Conservation (phyloP, 1,140 invertebrate genomes). For the Lepidotrigona ventralis region DNA sequence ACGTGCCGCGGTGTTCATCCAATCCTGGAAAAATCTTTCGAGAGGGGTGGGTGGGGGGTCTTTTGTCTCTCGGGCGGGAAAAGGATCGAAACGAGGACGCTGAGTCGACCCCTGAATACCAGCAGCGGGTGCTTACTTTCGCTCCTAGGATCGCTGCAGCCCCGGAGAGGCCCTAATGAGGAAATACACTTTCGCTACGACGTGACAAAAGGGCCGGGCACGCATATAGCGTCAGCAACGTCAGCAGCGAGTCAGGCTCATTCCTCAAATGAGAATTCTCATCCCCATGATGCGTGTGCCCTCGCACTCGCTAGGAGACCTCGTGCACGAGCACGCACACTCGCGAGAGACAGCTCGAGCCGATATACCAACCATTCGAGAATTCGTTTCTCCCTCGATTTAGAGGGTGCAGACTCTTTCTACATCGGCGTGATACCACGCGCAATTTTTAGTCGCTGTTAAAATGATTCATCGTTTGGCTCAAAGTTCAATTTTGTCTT, state of each 20-base stretch:
- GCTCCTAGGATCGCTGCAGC: constrained; percentile 47
- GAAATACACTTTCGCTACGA: constrained; percentile 62
- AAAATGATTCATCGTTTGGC: background rate
- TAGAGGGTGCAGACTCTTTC: background rate
- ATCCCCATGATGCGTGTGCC: background rate
- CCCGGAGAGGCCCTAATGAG: constrained; percentile 52
- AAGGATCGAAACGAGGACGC: constrained; percentile 39
- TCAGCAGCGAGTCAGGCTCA: constrained; percentile 61
- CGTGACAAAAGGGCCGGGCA: constrained; percentile 57
- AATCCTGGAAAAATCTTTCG: constrained; percentile 37
- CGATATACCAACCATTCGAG: constrained; percentile 7
- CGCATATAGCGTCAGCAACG: constrained; percentile 50
- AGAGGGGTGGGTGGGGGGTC: background rate
- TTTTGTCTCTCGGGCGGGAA: constrained; percentile 24
- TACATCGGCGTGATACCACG: background rate
- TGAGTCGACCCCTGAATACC: background rate
- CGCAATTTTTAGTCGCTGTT: no score
- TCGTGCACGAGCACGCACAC: constrained; percentile 29
- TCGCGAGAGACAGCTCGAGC: constrained; percentile 21
- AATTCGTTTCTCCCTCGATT: constrained; percentile 36
- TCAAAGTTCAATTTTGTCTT: background rate
- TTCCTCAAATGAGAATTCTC: constrained; percentile 68
- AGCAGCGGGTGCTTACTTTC: constrained; percentile 28
- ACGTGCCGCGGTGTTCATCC: constrained; percentile 30
- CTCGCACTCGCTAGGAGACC: constrained; percentile 41